These are phyloP conservation scores for Charadrius vociferus DNA, from an alignment of 2,113 vertebrate species.

Conservation along the genomic window DNA sequence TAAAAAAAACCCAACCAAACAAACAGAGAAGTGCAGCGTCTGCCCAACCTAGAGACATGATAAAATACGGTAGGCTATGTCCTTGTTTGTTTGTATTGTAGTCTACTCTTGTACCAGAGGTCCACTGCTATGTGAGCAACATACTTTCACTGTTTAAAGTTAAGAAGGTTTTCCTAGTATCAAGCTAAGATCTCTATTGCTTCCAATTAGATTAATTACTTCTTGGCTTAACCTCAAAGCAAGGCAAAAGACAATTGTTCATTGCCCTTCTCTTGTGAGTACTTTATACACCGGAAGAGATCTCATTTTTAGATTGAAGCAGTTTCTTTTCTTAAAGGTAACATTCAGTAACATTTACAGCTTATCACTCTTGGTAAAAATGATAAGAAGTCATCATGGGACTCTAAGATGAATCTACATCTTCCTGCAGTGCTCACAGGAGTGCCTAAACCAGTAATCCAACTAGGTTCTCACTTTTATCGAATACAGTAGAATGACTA, in stretches of 20 bases:
- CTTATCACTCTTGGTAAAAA: not conserved
- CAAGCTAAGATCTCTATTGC: not conserved
- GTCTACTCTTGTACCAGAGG: not conserved
- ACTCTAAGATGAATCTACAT: not conserved
- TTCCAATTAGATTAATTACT: slow-evolving; percentile 5
- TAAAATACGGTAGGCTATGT: not conserved
- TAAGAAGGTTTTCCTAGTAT: not conserved
- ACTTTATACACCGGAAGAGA: not conserved
- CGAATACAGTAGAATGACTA: not conserved
- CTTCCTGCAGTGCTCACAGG: not conserved
- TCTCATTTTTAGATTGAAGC: not conserved
- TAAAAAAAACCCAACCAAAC: not conserved
- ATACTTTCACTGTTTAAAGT: not conserved
- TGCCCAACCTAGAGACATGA: rapidly evolving
- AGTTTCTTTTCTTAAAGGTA: not conserved
- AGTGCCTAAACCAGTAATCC: not conserved
- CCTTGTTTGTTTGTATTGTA: not conserved
- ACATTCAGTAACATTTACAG: not conserved
- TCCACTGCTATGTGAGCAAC: not conserved
- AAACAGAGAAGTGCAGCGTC: not conserved
- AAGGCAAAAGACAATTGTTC: not conserved
- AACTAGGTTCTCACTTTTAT: not conserved
- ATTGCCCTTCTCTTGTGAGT: not conserved
- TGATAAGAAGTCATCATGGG: not conserved
- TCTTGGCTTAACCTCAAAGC: not conserved